Percentiles rank a stretch among this genome's conserved stretches.
Evolutionary conservation across 1,140 invertebrate genomes (phyloP).

Genomic region (Dendroctonus valens): DNA sequence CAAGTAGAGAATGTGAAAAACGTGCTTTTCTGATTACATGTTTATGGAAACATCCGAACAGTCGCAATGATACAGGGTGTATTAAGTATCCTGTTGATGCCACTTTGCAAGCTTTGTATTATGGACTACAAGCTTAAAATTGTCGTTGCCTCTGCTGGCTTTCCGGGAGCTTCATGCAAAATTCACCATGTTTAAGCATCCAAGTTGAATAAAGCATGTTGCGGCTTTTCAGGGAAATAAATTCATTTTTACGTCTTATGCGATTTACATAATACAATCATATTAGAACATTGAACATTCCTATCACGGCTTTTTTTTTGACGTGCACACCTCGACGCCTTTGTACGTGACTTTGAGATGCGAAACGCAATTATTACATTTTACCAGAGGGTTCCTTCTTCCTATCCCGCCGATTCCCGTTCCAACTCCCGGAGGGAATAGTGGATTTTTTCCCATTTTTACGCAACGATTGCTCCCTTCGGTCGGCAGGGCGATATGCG

Average conservation of each 20-base stretch:
- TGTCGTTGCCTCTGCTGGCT: no score
- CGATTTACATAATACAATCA: constrained; percentile 13
- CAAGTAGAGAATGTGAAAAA: no score
- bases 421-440: constrained; percentile 3
- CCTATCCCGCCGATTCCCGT: constrained; percentile 25
- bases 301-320: constrained; percentile 10
- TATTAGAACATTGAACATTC: constrained; percentile 7
- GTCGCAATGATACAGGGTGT: no score
- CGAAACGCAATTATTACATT: constrained; percentile 36
- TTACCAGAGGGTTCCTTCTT: neutral
- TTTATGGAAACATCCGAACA: no score
- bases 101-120: no score
- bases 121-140: no score
- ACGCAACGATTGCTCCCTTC: constrained; percentile 18
- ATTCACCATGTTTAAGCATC: no score
- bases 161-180: no score
- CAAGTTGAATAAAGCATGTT: no score
- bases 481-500: constrained; percentile 4
- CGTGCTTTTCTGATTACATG: no score
- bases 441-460: constrained; percentile 37
- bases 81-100: no score
- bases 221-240: no score
- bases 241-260: neutral
- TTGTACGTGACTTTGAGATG: constrained; percentile 22
- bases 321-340: neutral